phyloP scores from a whole-genome alignment of 2,113 vertebrate species.

The Mola mola region DNA sequence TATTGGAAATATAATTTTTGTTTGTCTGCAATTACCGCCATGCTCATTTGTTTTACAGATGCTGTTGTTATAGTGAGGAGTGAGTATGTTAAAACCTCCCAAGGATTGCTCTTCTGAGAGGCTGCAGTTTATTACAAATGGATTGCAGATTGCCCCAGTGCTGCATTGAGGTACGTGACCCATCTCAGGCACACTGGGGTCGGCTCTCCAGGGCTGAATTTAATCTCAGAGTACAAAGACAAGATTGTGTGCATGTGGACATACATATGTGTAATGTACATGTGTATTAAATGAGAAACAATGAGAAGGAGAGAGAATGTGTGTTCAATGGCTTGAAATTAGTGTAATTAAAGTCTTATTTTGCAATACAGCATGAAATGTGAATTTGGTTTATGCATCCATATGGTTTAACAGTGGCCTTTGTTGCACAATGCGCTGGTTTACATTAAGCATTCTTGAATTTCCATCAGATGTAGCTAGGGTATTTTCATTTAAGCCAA shows the following conservation, averaged over 20 bases:
- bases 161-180: conserved; percentile 63
- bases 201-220: conserved; percentile 44
- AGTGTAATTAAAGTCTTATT: conserved; percentile 18
- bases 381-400: conserved; percentile 1
- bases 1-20: conserved; percentile 87
- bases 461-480: background rate
- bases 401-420: conserved; percentile 3
- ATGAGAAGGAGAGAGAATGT: background rate
- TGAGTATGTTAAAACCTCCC: conserved; percentile 62
- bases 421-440: background rate
- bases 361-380: conserved; percentile 13
- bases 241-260: background rate
- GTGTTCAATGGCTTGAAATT: conserved; percentile 7
- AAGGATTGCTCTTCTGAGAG: conserved; percentile 76
- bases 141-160: conserved; percentile 77
- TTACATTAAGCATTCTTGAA: conserved; percentile 17
- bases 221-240: conserved; percentile 38
- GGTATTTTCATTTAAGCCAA: conserved; percentile 10
- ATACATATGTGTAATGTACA: conserved; percentile 1
- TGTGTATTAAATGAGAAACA: background rate
- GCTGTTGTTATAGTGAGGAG: conserved; percentile 65
- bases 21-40: conserved; percentile 84
- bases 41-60: conserved; percentile 81
- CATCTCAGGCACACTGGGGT: conserved; percentile 36
- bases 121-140: conserved; percentile 81